Base-by-base conservation (phyloP, 2,797 vertebrate genomes). In the Coluber constrictor region DNA sequence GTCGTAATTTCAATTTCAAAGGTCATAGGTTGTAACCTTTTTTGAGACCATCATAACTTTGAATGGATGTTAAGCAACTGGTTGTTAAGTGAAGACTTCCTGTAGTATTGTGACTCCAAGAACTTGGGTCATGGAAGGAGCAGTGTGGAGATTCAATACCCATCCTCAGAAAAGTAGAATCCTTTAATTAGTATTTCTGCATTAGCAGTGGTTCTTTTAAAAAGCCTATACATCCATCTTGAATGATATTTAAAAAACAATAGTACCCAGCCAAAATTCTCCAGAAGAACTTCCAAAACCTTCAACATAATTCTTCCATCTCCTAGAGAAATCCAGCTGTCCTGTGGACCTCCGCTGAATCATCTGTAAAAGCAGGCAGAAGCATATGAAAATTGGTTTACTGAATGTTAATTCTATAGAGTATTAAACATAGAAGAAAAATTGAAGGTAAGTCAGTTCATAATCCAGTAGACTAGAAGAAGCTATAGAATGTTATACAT, bases 211-310 rank as follows among this genome's bases (percentile, higher is more conserved):
- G 25, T 55, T 89, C 61, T 93, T 87, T 66, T 70, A 11, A 9
- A 74, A 63, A 90, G 51, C 51, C 16, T 87, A 11, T 63, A 86
- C 57, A 86, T 16, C 54, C 29, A 86, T 91, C 70, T 8, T 47
- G 32, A 27, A 47, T 92, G 37, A 92, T 86, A 91, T 13, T 27
- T 27, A 89, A 89, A 93, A 91, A 20, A 20, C 32, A 97, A 83
- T 25, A 83, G 93, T 97, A 99, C 99, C 98, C 37, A 99, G 97
- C 98, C 98, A 99, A 94, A 99, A 99, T 95, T 99, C 98, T 7
- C 98, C 98, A 18, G 96, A 98, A 95, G 98, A 96, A 94, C 98
- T 97, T 94, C 98, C 99, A 96, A 99, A 99, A 88, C 98, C 98
- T 93, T 98, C 98, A 13, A 98, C 96, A 2, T 99, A 99, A 93